Conservation (phyloP, 2,888 invertebrate species). For the Hartigia nigra region DNA sequence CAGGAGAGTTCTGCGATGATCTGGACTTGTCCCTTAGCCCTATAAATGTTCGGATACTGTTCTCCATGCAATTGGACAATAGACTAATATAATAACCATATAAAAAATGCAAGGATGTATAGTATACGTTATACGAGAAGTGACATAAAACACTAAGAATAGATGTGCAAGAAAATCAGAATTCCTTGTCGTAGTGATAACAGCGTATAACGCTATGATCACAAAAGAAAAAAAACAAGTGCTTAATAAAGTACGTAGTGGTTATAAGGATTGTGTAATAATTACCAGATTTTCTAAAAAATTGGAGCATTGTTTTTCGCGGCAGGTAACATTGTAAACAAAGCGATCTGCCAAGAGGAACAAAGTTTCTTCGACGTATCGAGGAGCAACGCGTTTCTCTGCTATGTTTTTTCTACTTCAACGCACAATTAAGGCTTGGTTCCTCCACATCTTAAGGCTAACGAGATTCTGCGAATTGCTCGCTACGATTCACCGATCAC, state of each 20-base stretch:
- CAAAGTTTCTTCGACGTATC: background rate
- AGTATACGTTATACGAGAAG: background rate
- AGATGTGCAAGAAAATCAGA: background rate
- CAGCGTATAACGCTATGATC: background rate
- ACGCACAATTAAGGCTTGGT: background rate
- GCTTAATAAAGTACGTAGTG: background rate
- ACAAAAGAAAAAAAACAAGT: background rate
- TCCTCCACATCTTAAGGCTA: background rate
- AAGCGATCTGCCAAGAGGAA: conserved; percentile 26
- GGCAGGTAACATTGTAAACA: conserved; percentile 57
- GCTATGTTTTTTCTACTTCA: background rate
- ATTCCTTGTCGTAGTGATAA: conserved; percentile 6
- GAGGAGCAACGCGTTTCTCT: background rate
- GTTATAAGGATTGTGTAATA: conserved; percentile 12
- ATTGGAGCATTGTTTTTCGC: conserved; percentile 76
- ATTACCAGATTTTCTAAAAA: conserved; percentile 81
- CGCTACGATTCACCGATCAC: background rate
- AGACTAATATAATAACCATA: background rate
- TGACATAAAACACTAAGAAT: background rate
- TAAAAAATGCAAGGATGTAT: background rate
- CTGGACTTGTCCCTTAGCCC: conserved; percentile 51
- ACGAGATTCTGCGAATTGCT: background rate
- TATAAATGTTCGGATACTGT: conserved; percentile 21
- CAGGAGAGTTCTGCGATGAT: conserved; percentile 43
- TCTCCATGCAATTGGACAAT: background rate